Evolutionary conservation across 2,888 invertebrate genomes (phyloP), one percentile per base, ranked within the genome.

Genomic region (Cordylochernes scorpioides): DNA sequence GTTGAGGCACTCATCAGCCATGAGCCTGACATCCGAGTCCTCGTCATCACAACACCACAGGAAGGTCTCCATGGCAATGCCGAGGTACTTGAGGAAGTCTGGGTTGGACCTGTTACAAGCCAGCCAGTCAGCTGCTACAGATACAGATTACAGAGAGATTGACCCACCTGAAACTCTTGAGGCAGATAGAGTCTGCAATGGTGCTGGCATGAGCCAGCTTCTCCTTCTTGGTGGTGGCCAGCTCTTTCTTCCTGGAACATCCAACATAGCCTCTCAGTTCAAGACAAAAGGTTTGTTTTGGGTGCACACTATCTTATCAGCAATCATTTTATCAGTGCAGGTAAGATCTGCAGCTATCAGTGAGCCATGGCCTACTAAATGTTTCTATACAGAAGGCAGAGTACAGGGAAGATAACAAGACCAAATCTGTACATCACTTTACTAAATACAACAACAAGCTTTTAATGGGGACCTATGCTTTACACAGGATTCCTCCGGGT

Each of bases 1-100:
- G 49, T 75, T 74, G 2, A 78, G 55, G 45, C 71, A 71, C 54
- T 77, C 77, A 49, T 75, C 73, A 24, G 73, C 73, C 28, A 68
- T 66, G 60, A 73, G 69, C 33, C 75, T 59, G 16, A 74, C 64
- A 50, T 74, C 71, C 3, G 71, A 64, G 48, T 77, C 73, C 2
- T 61, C 50, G 51, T 77, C 75, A 54, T 75, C 70, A 48, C 72
- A 69, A 30, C 70, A 57, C 24, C 62, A 57, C 28, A 77, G 54
- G 36, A 75, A 58, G 17, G 66, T 63, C 54, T 71, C 70, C 33
- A 73, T 64, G 3, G 71, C 65, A 43, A 64, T 62, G 38, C 68
- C 67, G 25, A 74, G 58, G 40, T 69, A 61, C 41, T 65, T 62
- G 5, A 52, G 52, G 35, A 54, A 55, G 38, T 54, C 53, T 16